These are phyloP conservation scores for Sylvilagus floridanus DNA, from an alignment of 2,797 vertebrate species.

Conservation along the genomic window DNA sequence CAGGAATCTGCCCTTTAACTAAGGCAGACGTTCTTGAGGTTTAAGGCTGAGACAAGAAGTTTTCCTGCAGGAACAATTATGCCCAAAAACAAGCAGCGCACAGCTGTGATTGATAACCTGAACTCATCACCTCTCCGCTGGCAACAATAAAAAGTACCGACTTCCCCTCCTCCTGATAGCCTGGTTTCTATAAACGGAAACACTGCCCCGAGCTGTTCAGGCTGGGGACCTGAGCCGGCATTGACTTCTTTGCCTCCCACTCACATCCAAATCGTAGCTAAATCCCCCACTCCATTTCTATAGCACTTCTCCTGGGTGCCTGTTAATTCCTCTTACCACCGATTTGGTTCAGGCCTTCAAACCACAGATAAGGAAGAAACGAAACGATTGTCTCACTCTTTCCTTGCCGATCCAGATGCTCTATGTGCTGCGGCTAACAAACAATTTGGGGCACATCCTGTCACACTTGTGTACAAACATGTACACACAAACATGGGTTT, in stretches of 20 bases:
- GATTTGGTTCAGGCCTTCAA: not conserved
- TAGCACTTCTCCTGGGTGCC: not conserved
- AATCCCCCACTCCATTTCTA: not conserved
- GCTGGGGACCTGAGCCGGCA: not conserved
- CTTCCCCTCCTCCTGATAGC: not conserved
- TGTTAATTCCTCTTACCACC: not conserved
- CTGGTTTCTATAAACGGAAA: not conserved
- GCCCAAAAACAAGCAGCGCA: constrained; percentile 52
- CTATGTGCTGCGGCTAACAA: not conserved
- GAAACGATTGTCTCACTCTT: not conserved
- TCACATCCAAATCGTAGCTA: not conserved
- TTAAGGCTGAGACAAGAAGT: constrained; percentile 22
- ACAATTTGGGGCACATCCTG: not conserved
- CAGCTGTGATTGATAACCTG: constrained; percentile 6
- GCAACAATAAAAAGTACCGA: constrained; percentile 19
- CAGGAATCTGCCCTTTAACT: not conserved
- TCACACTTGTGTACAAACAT: not conserved
- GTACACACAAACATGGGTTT: not conserved
- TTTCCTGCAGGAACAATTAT: constrained; percentile 54
- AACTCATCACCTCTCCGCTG: constrained; percentile 51
- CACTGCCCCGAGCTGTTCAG: not conserved
- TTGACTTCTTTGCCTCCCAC: constrained; percentile 26
- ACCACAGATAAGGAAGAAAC: not conserved
- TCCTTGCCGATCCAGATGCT: not conserved
- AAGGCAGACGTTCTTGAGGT: not conserved